Evolutionary conservation across 1,140 invertebrate genomes (phyloP), one percentile per base, ranked within the genome.

Genomic region (Akabosia matsudoensis): DNA sequence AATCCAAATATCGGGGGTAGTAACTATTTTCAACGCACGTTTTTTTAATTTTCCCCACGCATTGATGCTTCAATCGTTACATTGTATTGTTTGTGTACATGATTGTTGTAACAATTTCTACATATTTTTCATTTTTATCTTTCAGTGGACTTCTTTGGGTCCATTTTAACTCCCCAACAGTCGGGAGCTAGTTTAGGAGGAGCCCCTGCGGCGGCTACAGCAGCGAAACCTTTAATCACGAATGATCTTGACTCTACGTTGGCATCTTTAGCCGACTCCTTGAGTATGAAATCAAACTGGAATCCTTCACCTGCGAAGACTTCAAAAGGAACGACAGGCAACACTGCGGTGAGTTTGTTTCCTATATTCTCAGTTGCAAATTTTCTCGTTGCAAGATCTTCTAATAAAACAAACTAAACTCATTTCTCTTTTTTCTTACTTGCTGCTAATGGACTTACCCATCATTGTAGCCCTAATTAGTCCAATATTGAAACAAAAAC

Each of bases 131-230:
- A 71, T 80, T 73, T n/a, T n/a, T n/a, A n/a, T n/a, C n/a, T n/a
- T n/a, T 26, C 79, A 83, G 79, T 81, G 54, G 80, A 81, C 70
- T 81, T 81, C 74, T 81, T 81, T 64, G 80, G 80, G 16, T 79
- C 78, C 14, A 81, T 81, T 52, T 51, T 81, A 37, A 79, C 78
- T 10, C 80, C 80, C 18, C 78, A 81, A 33, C 76, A 78, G 67
- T 77, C 78, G 22, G 74, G 73, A 54, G 22, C 52, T 14, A 72
- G 74, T 18, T 26, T n/a, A 4, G 67, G 28, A 51, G 74, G 78
- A 22, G 64, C 10, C 30, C 33, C 73, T 30, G 30, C 74, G 75
- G 64, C 74, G 4, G 70, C 72, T 70, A 67, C 61, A n/a, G 31
- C 72, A 33, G 24, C 73, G 10, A 81, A 81, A 56, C 78, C 80